These are phyloP conservation scores for Toxotes lorentzi DNA, from an alignment of 2,797 vertebrate genomes.

Conservation along the genomic window DNA sequence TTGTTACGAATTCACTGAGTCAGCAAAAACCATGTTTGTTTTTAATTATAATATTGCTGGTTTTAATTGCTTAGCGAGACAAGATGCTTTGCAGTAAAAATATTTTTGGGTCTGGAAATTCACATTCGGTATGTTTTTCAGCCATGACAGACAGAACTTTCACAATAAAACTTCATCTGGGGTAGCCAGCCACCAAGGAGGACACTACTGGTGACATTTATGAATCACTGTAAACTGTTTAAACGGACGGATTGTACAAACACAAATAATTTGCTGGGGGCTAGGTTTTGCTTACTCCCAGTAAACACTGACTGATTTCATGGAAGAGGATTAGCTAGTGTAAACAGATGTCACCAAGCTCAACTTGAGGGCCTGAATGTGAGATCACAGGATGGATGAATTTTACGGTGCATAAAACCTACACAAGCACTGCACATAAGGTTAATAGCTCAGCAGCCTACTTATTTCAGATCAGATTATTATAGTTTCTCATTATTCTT, in stretches of 20 bases:
- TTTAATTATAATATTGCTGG: neutral
- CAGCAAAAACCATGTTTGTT: constrained; percentile 13
- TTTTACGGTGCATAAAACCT: neutral
- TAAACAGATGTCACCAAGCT: neutral
- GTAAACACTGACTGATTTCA: constrained; percentile 13
- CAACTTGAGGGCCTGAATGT: neutral
- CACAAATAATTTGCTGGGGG: neutral
- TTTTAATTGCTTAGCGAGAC: constrained; percentile 18
- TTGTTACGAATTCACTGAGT: constrained; percentile 20
- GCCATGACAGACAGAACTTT: neutral
- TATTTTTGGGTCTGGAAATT: neutral
- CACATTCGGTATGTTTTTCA: neutral
- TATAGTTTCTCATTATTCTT: neutral
- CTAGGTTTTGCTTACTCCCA: constrained; percentile 1
- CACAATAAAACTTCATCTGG: neutral
- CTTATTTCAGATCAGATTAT: too few relatives aligned
- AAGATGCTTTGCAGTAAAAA: constrained; percentile 1
- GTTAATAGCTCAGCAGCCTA: too few relatives aligned
- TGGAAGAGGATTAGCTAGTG: neutral
- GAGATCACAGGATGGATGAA: neutral
- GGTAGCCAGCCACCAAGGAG: too few relatives aligned
- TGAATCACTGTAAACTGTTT: neutral
- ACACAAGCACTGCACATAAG: too few relatives aligned
- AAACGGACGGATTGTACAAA: neutral
- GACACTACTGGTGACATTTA: neutral